Conservation (phyloP, 2,113 vertebrate species). For the Odocoileus virginianus region DNA sequence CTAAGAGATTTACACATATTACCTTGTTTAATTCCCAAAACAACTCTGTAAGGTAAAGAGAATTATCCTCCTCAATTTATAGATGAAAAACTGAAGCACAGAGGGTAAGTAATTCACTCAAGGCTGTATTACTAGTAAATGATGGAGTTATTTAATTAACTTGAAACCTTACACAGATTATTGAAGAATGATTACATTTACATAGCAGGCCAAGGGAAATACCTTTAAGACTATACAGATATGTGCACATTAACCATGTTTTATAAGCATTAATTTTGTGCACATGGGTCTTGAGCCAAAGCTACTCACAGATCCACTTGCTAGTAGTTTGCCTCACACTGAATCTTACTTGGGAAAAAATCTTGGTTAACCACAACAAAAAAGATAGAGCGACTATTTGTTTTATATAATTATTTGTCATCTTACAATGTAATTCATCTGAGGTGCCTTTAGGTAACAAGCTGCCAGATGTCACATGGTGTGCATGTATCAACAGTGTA, state of each 20-base stretch:
- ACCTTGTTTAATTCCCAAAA: conserved; percentile 1
- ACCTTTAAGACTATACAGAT: background rate
- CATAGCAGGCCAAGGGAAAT: background rate
- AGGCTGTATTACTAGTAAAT: background rate
- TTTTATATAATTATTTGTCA: background rate
- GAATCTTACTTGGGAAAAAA: background rate
- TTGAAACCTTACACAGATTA: background rate
- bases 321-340: background rate
- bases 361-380: background rate
- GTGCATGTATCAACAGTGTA: background rate
- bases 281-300: background rate
- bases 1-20: background rate
- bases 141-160: conserved; percentile 27
- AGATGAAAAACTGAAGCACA: background rate
- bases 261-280: background rate
- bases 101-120: background rate
- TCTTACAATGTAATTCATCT: background rate
- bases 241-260: background rate
- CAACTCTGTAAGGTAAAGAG: background rate
- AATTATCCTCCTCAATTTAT: conserved; percentile 2
- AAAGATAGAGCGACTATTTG: background rate
- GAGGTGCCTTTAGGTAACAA: background rate
- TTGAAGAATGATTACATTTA: background rate
- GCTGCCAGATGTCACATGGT: background rate
- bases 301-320: background rate